Percentiles rank a stretch among this genome's conserved stretches.
phyloP scores from a whole-genome alignment of 2,888 invertebrate species.

The Pristionchus maxplancki region DNA sequence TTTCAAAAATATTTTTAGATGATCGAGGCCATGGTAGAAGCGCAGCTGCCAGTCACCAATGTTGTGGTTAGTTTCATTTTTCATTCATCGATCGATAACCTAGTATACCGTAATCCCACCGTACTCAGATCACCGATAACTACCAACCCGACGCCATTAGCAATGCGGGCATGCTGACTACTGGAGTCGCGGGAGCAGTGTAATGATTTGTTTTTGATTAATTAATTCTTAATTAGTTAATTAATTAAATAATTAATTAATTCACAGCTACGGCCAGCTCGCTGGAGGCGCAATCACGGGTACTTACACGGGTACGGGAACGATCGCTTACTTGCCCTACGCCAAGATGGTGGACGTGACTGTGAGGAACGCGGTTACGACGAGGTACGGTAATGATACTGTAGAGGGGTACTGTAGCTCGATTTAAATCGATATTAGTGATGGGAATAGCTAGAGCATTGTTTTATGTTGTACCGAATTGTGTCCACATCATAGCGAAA shows the following conservation, averaged over 20 bases:
- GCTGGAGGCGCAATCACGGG: constrained; percentile 65
- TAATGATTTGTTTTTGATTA: neutral
- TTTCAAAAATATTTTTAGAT: constrained; percentile 57
- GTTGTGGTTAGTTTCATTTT: neutral
- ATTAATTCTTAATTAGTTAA: neutral
- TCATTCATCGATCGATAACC: neutral
- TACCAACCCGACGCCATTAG: neutral
- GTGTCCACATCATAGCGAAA: too few species aligned
- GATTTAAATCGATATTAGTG: too few species aligned
- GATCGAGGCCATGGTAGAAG: constrained; percentile 62
- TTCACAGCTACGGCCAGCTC: constrained; percentile 61
- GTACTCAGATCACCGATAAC: neutral
- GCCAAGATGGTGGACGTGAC: neutral
- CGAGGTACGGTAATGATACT: neutral
- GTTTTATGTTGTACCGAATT: too few species aligned
- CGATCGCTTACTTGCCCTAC: neutral
- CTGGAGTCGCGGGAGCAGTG: neutral
- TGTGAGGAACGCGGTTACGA: constrained; percentile 9
- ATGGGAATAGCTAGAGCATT: too few species aligned
- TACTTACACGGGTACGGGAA: constrained; percentile 30
- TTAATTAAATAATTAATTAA: neutral
- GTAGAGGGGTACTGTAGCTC: too few species aligned
- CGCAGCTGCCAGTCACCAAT: constrained; percentile 57
- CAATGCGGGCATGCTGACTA: constrained; percentile 6
- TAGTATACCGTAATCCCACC: neutral